These are phyloP conservation scores for Acronicta aceris DNA, from an alignment of 2,888 invertebrate species.

Conservation along the genomic window DNA sequence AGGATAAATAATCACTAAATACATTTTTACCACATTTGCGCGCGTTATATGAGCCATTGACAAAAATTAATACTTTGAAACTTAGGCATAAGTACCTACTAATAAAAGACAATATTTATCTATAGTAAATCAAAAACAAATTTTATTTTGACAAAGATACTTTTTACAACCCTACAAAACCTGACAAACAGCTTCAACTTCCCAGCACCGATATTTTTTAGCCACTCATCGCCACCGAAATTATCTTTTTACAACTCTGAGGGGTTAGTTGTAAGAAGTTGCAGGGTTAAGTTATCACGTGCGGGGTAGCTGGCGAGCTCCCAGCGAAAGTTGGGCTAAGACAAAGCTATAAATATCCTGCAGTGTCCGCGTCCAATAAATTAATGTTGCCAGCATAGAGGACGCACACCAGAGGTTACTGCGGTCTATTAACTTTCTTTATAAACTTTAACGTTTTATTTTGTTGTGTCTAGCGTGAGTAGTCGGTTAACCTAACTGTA, in stretches of 20 bases:
- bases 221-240: neutral
- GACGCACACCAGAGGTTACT: constrained; percentile 55
- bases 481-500: no score
- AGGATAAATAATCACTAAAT: no score
- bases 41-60: no score
- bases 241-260: constrained; percentile 23
- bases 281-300: constrained; percentile 39
- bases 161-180: no score
- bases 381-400: constrained; percentile 64
- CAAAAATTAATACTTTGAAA: no score
- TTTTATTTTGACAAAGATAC: no score
- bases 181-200: no score
- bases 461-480: constrained; percentile 22
- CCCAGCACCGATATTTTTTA: no score
- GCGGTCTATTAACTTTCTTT: constrained; percentile 60
- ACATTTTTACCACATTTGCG: no score
- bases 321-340: constrained; percentile 51
- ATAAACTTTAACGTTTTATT: constrained; percentile 44
- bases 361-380: constrained; percentile 56
- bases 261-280: constrained; percentile 29
- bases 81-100: no score
- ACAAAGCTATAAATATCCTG: constrained; percentile 61
- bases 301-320: constrained; percentile 25
- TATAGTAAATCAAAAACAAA: no score
- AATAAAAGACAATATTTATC: no score